Evolutionary conservation across 2,113 vertebrate species (phyloP), one percentile per base, ranked within the genome.

Genomic region (Rhagologus leucostigma): DNA sequence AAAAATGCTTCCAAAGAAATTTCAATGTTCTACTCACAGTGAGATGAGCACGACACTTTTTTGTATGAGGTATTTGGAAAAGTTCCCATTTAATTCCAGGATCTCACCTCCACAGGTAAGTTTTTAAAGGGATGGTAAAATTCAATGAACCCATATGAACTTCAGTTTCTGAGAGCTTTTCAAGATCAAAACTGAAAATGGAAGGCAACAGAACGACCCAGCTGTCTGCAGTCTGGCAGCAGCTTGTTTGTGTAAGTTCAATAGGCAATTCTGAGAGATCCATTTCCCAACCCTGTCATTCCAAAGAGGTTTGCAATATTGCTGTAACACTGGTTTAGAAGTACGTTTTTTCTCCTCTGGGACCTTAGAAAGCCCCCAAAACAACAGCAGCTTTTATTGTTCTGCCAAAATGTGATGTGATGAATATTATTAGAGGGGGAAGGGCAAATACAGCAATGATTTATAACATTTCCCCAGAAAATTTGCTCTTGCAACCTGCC

Each of bases 401-500:
- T 86, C 69, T 96, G 84, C 94, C 94, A 97, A 89, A 92, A 60
- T 33, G 32, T 64, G 52, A 84, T 4, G 86, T 83, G 71, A 92
- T 86, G 35, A 88, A 77, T 89, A 37, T 92, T 91, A 90, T 60
- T 70, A 52, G 41, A 89, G 37, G 69, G 53, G 44, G 57, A 87
- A 94, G 77, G 81, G 84, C 55, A 75, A 87, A 79, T 37, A 82
- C 27, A 92, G 46, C 90, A 84, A 89, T 91, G 93, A 96, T 79
- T 93, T 89, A 79, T 35, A 89, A 47, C 39, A 50, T 76, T 74
- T 71, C 84, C 89, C 86, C 50, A 93, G 90, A 96, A 88, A 73
- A 60, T 92, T 71, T 76, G 52, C 87, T 95, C 95, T 96, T 92
- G 89, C 75, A 96, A 89, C 96, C 75, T 65, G 86, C 84, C 67